Evolutionary conservation across 2,888 invertebrate genomes (phyloP), one percentile per base, ranked within the genome.

Genomic region (Coelopa pilipes): DNA sequence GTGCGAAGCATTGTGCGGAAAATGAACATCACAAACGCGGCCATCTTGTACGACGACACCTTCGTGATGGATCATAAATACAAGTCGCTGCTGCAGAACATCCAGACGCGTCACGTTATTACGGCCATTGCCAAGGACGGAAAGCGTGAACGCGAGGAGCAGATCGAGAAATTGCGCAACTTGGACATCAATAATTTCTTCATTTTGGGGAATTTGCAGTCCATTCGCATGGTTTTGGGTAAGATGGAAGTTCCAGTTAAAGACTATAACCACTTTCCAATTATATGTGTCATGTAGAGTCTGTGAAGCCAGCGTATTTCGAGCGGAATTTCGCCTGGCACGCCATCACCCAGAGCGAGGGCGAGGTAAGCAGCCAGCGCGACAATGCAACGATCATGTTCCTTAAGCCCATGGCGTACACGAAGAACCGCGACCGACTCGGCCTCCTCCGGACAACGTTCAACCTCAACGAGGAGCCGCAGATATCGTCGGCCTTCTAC

Each of bases 41-140:
- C 96, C 9, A 94, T 98, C 67, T 90, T 98, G 63, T 97, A 95
- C 85, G 97, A 98, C 82, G 92, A 93, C 34, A 92, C 92, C 55
- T 97, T 96, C 84, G 94, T 95, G 13, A 95, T 97, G 94, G 96
- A 96, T 83, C 96, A 97, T 89, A 96, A 97, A 87, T 97, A 96
- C 87, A 96, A 96, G 87, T 94, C 96, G 12, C 88, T 97, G 11
- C 89, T 97, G 53, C 93, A 96, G 87, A 97, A 97, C 84, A 93
- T 97, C 73, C 95, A 96, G 9, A 95, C 96, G 0, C 90, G 97
- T 12, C 97, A 97, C 86, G 93, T 97, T 1, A 96, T 97, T 76
- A 92, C 93, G 4, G 89, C 90, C 50, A 89, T 90, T 74, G 90
- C 91, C 78, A 91, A 90, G 76, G 90, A 91, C 76, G 85, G 86